Evolutionary conservation across 2,113 vertebrate genomes (phyloP), one percentile per base, ranked within the genome.

Genomic region (Oplegnathus fasciatus): DNA sequence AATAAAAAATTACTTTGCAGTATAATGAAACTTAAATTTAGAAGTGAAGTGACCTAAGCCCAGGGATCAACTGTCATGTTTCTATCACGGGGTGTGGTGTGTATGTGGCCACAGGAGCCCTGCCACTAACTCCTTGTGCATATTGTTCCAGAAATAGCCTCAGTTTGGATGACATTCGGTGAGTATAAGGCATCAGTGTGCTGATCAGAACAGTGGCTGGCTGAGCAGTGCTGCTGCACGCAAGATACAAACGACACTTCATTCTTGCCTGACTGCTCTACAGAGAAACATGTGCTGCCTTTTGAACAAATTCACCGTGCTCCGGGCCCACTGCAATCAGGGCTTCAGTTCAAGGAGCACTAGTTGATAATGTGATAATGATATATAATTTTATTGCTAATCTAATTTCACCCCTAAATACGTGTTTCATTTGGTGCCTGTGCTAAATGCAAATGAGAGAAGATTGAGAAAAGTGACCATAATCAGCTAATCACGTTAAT

Each of bases 91-190:
- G 90, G 85, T 93, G 64, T 87, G 94, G 90, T 89, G 86, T 93
- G 93, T 65, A 92, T 80, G 85, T 91, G 93, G 92, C 91, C 85
- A 52, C 0, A 37, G 18, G 22, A 60, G 83, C 88, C 86, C 89
- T 89, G 92, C 90, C 95, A 93, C 87, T 97, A 96, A 97, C 95
- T 94, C 95, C 90, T 86, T 96, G 85, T 98, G 95, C 96, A 96
- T 98, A 93, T 97, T 98, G 95, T 97, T 98, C 94, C 97, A 99
- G 98, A 98, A 97, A 97, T 98, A 99, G 97, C 97, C 95, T 99
- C 95, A 97, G 97, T 98, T 96, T 99, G 98, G 98, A 99, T 97
- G 98, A 98, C 95, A 98, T 98, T 83, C 96, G 97, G 98, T 99
- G 97, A 99, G 98, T 98, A 94, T 93, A 82, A 81, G 87, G 83